phyloP scores from a whole-genome alignment of 2,888 invertebrate genomes.

The Drosophila stalkeri region DNA sequence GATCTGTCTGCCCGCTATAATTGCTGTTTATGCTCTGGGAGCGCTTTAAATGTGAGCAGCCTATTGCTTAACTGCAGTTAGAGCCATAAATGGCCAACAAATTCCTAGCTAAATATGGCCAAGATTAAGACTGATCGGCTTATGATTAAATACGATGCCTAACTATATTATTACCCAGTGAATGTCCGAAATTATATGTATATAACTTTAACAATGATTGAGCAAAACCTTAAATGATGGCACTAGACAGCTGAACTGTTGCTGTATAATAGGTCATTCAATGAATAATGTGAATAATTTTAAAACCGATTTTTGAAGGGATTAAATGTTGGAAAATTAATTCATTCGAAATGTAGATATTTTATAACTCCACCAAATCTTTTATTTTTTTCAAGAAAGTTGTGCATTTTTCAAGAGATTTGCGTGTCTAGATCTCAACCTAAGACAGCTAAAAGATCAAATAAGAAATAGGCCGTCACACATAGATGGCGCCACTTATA shows the following conservation, averaged over 20 bases:
- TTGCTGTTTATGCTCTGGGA: conserved; percentile 75
- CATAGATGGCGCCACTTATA: neutral
- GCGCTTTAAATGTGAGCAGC: conserved; percentile 55
- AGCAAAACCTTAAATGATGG: neutral
- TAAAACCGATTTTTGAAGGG: neutral
- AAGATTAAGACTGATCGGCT: conserved; percentile 49
- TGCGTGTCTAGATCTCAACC: too few relatives aligned
- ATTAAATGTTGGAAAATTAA: neutral
- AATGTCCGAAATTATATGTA: conserved; percentile 1
- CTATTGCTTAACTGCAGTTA: conserved; percentile 28
- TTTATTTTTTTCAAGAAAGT: neutral
- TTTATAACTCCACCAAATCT: neutral
- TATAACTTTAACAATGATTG: neutral
- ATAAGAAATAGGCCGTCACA: neutral
- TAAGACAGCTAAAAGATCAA: neutral
- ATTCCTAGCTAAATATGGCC: conserved; percentile 48
- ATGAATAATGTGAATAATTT: neutral
- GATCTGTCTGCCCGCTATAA: conserved; percentile 67
- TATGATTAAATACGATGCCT: conserved; percentile 36
- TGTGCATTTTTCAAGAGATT: neutral
- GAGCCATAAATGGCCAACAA: conserved; percentile 38
- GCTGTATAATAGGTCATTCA: neutral
- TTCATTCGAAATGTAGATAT: neutral
- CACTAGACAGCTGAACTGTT: neutral
- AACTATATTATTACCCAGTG: conserved; percentile 26